Evolutionary conservation across 2,113 vertebrate genomes (phyloP).

Genomic region (Hirundichthys speculiger): DNA sequence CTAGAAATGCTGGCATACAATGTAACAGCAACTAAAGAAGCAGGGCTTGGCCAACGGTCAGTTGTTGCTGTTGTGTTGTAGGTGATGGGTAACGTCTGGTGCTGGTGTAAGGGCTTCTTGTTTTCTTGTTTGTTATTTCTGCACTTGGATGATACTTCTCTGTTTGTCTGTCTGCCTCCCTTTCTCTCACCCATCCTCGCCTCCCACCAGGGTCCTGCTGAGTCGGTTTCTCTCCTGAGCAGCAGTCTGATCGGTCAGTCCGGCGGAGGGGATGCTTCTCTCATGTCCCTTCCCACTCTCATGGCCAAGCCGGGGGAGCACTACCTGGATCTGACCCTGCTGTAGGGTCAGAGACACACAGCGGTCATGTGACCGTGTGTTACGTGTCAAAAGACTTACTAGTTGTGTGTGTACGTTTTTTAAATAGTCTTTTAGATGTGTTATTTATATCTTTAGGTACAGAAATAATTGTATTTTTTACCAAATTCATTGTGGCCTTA

Average conservation of each 20-base stretch:
- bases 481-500: slow-evolving; percentile 72
- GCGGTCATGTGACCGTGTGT: slow-evolving; percentile 50
- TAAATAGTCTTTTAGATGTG: slow-evolving; percentile 64
- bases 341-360: slow-evolving; percentile 60
- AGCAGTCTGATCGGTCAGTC: slow-evolving; percentile 72
- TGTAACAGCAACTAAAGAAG: not conserved
- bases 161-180: not conserved
- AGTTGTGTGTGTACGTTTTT: slow-evolving; percentile 31
- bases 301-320: slow-evolving; percentile 64
- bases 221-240: slow-evolving; percentile 75
- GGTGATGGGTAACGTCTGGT: slow-evolving; percentile 65
- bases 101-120: slow-evolving; percentile 29
- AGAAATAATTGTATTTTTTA: slow-evolving; percentile 80
- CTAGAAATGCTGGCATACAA: slow-evolving; percentile 12
- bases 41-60: slow-evolving; percentile 11
- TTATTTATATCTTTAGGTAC: slow-evolving; percentile 80
- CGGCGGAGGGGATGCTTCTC: slow-evolving; percentile 58
- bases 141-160: not conserved
- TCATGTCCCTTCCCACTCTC: slow-evolving; percentile 66
- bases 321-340: slow-evolving; percentile 71
- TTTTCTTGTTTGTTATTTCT: not conserved
- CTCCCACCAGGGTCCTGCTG: slow-evolving; percentile 66
- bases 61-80: slow-evolving; percentile 33
- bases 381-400: slow-evolving; percentile 51
- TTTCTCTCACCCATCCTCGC: slow-evolving; percentile 5